phyloP scores from a whole-genome alignment of 2,888 invertebrate genomes.

The Oxyteleia sp. region DNA sequence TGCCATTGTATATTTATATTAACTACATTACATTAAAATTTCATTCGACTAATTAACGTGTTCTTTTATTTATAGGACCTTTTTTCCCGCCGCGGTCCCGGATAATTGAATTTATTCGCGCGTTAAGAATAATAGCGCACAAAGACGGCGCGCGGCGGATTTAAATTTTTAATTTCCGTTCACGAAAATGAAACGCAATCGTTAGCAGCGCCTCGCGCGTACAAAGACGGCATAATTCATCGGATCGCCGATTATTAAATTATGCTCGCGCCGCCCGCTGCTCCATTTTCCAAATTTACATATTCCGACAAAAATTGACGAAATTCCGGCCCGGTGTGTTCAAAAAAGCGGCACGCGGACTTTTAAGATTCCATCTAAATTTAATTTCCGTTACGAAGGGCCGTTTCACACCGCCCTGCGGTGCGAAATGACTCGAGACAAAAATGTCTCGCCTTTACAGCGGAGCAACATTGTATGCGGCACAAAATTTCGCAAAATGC shows the following conservation, averaged over 20 bases:
- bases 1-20: slow-evolving; percentile 49
- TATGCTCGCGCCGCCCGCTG: slow-evolving; percentile 9
- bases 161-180: slow-evolving; percentile 32
- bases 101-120: slow-evolving; percentile 30
- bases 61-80: slow-evolving; percentile 25
- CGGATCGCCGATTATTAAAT: not conserved
- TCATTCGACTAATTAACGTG: slow-evolving; percentile 34
- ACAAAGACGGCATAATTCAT: not conserved
- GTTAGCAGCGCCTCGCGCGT: too few species aligned
- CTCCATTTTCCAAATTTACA: slow-evolving; percentile 18
- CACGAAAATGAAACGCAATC: not conserved
- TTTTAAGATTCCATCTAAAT: slow-evolving; percentile 47
- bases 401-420: slow-evolving; percentile 5
- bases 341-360: slow-evolving; percentile 23
- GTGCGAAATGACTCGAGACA: slow-evolving; percentile 10
- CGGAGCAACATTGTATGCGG: too few species aligned
- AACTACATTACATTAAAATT: slow-evolving; percentile 35
- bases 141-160: not conserved
- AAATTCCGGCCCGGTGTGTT: slow-evolving; percentile 27
- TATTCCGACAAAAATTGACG: slow-evolving; percentile 13
- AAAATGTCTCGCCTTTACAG: slow-evolving; percentile 6
- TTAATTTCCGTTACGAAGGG: slow-evolving; percentile 53
- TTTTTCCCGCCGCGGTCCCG: slow-evolving; percentile 7
- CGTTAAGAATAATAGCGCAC: slow-evolving; percentile 4
- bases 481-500: too few species aligned